Conservation (phyloP, 2,888 invertebrate genomes). For the Frankliniella fusca region DNA sequence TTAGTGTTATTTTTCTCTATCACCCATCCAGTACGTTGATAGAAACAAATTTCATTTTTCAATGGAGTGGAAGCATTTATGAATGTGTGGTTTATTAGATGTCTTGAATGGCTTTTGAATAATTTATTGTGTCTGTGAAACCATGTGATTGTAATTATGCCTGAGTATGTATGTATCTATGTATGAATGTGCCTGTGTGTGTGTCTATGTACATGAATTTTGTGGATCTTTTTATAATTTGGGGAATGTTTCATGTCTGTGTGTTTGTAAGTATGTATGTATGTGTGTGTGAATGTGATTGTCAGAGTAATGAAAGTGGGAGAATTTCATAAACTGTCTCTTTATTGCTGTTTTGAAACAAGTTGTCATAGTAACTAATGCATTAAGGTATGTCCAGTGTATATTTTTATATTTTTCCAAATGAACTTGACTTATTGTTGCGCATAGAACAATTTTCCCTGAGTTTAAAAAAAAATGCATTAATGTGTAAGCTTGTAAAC, state of each 20-base stretch:
- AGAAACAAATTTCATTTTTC: not conserved
- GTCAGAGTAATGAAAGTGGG: too few species aligned
- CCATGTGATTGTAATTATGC: not conserved
- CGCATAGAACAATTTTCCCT: constrained; percentile 3
- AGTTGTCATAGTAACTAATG: not conserved
- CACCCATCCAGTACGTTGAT: not conserved
- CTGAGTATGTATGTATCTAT: not conserved
- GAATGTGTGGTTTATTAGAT: not conserved
- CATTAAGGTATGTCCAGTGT: not conserved
- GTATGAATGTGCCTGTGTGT: not conserved
- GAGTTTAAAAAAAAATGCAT: constrained; percentile 5
- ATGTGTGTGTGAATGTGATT: too few species aligned
- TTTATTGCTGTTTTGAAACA: not conserved
- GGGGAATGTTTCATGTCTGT: not conserved
- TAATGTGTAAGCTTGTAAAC: not conserved
- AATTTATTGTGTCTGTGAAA: constrained; percentile 13
- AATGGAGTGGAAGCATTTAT: constrained; percentile 14
- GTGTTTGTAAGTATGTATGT: too few species aligned
- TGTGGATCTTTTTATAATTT: not conserved
- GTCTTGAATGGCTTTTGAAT: constrained; percentile 16
- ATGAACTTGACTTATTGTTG: constrained; percentile 20
- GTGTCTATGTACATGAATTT: not conserved
- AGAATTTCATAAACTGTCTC: too few species aligned
- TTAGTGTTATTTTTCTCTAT: not conserved
- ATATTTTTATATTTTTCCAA: constrained; percentile 25